phyloP scores from a whole-genome alignment of 2,888 invertebrate species.

The Harpagoxenus sublaevis region DNA sequence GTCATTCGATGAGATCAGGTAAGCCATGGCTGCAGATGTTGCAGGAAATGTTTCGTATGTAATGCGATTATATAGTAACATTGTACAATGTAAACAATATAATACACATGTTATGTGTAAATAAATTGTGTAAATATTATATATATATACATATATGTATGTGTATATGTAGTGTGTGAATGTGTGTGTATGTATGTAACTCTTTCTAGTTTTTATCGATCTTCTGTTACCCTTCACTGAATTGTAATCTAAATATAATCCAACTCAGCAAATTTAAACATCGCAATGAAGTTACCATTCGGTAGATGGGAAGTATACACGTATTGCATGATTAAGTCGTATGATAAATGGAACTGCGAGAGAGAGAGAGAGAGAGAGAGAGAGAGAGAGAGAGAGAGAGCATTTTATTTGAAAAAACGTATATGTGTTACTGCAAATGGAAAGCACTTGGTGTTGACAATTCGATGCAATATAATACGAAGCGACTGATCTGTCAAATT shows the following conservation, averaged over 20 bases:
- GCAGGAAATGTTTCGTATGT: constrained; percentile 41
- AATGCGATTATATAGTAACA: constrained; percentile 33
- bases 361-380: not conserved
- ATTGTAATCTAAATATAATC: constrained; percentile 10
- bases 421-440: not conserved
- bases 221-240: not conserved
- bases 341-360: constrained; percentile 66
- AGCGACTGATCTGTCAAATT: not conserved
- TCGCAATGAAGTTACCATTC: not conserved
- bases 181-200: not conserved
- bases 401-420: constrained; percentile 38
- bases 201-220: constrained; percentile 12
- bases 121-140: not conserved
- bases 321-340: constrained; percentile 57
- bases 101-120: not conserved
- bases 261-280: constrained; percentile 15
- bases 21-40: constrained; percentile 48
- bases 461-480: not conserved
- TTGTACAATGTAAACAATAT: not conserved
- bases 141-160: not conserved
- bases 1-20: constrained; percentile 46
- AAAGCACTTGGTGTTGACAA: not conserved
- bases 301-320: not conserved
- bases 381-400: constrained; percentile 13
- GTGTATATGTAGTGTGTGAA: not conserved